phyloP scores from a whole-genome alignment of 1,140 invertebrate genomes.

The Akabosia matsudoensis region DNA sequence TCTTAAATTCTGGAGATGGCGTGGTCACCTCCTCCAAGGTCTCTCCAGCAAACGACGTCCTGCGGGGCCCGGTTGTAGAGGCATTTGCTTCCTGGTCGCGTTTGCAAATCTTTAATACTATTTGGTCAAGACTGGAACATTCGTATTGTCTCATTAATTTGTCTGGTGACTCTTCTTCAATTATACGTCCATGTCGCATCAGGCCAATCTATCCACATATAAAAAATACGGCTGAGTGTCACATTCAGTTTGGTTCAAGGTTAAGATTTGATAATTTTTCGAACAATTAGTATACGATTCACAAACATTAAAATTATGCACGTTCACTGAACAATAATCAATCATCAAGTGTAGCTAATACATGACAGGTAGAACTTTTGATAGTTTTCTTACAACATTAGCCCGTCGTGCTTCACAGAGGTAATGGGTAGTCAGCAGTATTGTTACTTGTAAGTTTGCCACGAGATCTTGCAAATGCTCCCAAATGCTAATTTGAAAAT shows the following conservation, averaged over 20 bases:
- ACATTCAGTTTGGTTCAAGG: neutral
- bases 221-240: no score
- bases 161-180: neutral
- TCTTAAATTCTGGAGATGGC: neutral
- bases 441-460: neutral
- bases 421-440: neutral
- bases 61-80: neutral
- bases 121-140: neutral
- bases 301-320: neutral
- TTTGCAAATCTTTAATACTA: neutral
- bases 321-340: neutral
- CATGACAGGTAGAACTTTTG: neutral
- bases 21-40: neutral
- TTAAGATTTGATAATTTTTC: neutral
- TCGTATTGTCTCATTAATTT: neutral
- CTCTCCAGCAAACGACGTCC: neutral
- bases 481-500: slow-evolving; percentile 1
- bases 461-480: slow-evolving; percentile 3
- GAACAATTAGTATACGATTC: neutral
- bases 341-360: no score
- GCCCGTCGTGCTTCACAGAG: neutral
- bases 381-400: neutral
- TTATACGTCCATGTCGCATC: slow-evolving; percentile 1
- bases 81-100: neutral
- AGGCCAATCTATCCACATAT: neutral